Evolutionary conservation across 2,113 vertebrate genomes (phyloP), one percentile per base, ranked within the genome.

Genomic region (Misgurnus mizolepis): DNA sequence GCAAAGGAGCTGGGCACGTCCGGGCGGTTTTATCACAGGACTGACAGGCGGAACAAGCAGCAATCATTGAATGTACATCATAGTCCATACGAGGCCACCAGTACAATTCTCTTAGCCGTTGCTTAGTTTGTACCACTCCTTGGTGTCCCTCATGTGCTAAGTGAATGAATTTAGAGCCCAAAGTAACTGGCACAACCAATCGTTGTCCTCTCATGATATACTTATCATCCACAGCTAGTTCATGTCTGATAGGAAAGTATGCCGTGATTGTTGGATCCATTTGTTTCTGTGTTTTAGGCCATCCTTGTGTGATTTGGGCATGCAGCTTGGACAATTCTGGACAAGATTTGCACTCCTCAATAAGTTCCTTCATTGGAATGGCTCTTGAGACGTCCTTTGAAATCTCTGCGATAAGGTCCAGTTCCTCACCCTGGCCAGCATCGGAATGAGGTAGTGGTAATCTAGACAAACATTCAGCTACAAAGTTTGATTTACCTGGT

Each of bases 221-320:
- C 18, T 17, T 40, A 53, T 71, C 18, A 17, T 72, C 22, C 18
- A 56, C 50, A 53, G 69, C 62, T 14, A 72, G 49, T 55, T 70
- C 22, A 70, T 53, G 18, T 6, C 47, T 40, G 22, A 7, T 6
- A 10, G 34, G 61, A 64, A 64, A 14, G 10, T 64, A 64, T 0
- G 5, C 27, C 10, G 0, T 64, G 22, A 39, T 39, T 1, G 22
- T 62, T 34, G 27, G 22, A 62, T 62, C 60, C 18, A 62, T 4
- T 62, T 62, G 18, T 12, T 64, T 15, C 11, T 64, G 10, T 14
- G 27, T 64, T 64, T 39, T 39, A 64, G 27, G 61, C 61, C 27
- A 64, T 22, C 27, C 2, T 34, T 64, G 11, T 14, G 4, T 64
- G 17, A 64, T 64, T 39, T 64, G 27, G 27, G 61, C 27, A 64